Evolutionary conservation across 2,888 invertebrate genomes (phyloP).

Genomic region (Mesorhabditis sp.): DNA sequence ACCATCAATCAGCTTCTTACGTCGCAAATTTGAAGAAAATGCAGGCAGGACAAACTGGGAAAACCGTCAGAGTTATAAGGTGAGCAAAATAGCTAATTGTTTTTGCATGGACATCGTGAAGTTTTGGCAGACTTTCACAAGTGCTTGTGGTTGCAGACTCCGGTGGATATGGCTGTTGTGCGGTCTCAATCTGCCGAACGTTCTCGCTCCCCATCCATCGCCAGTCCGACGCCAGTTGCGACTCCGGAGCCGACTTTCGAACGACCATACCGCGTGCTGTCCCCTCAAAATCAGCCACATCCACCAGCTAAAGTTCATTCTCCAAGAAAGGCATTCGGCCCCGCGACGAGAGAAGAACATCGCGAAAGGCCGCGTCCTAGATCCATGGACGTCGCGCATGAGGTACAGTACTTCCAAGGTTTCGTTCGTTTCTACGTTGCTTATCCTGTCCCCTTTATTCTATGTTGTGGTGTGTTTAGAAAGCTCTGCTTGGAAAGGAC

Average conservation of each 20-base stretch:
- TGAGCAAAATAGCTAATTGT: neutral
- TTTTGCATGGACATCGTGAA: too few species aligned
- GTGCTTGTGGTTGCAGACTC: neutral
- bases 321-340: too few species aligned
- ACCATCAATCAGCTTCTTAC: neutral
- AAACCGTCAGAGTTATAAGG: neutral
- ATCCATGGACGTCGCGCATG: neutral
- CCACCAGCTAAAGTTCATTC: neutral
- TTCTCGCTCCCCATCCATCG: neutral
- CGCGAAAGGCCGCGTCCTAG: neutral
- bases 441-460: neutral
- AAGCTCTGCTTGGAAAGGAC: neutral
- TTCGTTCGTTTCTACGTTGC: neutral
- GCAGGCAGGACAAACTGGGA: slow-evolving; percentile 3
- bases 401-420: neutral
- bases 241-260: neutral
- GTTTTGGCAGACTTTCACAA: too few species aligned
- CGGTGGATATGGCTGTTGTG: neutral
- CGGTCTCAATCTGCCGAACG: slow-evolving; percentile 6
- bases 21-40: neutral
- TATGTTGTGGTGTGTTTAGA: neutral
- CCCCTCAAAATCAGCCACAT: neutral
- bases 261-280: neutral
- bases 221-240: neutral
- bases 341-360: too few species aligned